Evolutionary conservation across 2,113 vertebrate genomes (phyloP).

Genomic region (Morone saxatilis): DNA sequence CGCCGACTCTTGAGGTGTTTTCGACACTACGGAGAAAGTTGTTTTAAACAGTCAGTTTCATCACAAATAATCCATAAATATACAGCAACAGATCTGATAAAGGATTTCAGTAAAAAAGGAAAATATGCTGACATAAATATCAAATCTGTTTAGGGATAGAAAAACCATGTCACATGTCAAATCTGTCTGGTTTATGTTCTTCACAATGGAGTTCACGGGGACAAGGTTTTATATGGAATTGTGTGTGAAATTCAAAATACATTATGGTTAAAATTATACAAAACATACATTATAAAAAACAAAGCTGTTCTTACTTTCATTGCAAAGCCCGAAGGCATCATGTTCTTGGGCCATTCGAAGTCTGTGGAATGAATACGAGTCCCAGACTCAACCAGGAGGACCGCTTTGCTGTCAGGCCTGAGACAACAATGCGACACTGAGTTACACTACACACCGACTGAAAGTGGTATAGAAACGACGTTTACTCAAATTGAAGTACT

Average conservation of each 20-base stretch:
- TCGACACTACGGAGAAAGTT: constrained; percentile 87
- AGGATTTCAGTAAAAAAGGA: background rate
- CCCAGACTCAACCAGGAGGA: constrained; percentile 95
- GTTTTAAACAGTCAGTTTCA: constrained; percentile 4
- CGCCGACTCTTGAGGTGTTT: constrained; percentile 93
- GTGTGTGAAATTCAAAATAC: background rate
- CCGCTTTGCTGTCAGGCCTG: constrained; percentile 94
- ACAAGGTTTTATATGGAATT: background rate
- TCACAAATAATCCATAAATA: background rate
- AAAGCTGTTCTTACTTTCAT: constrained; percentile 92
- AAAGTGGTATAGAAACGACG: background rate
- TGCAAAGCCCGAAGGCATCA: constrained; percentile 97
- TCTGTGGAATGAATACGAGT: constrained; percentile 95
- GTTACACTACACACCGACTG: background rate
- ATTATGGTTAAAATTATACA: background rate
- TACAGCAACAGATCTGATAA: background rate
- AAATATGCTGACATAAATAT: background rate
- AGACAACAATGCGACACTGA: constrained; percentile 10
- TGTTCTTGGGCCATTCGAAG: constrained; percentile 98
- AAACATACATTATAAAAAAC: too few species aligned
- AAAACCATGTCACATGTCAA: background rate
- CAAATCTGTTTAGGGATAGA: background rate
- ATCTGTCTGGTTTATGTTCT: background rate
- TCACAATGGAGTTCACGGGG: background rate
- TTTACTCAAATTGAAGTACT: background rate